Conservation (phyloP, 2,888 invertebrate genomes). For the Coelinius sp. region DNA sequence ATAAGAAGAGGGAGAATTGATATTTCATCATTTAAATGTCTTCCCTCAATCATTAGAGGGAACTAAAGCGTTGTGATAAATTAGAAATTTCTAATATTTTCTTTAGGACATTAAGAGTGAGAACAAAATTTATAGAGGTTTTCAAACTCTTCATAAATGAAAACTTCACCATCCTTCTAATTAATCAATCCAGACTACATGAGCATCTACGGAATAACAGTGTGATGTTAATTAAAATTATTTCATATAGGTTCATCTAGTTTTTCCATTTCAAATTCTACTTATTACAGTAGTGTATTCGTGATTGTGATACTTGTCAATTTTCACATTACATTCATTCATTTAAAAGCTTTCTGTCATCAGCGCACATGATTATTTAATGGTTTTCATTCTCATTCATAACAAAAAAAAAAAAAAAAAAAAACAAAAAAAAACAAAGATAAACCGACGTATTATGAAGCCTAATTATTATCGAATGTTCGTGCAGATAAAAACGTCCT, state of each 20-base stretch:
- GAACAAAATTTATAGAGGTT: background rate
- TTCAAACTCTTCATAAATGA: background rate
- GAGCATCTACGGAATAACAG: conserved; percentile 6
- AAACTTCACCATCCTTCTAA: background rate
- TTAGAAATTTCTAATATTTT: background rate
- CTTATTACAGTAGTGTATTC: background rate
- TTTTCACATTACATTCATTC: background rate
- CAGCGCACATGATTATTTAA: background rate
- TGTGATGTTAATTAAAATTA: conserved; percentile 20
- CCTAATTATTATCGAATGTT: background rate
- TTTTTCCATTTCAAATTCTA: conserved; percentile 1
- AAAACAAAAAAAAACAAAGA: background rate
- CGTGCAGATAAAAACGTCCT: conserved; percentile 1
- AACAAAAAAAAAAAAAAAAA: background rate
- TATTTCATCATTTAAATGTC: background rate
- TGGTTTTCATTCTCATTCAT: background rate
- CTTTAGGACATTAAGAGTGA: background rate
- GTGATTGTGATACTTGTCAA: conserved; percentile 5
- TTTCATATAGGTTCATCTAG: conserved; percentile 3
- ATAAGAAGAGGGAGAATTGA: conserved; percentile 12
- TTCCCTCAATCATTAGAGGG: background rate
- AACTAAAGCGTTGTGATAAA: background rate
- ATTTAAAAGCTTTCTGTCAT: background rate
- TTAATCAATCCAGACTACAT: conserved; percentile 9
- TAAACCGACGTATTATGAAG: conserved; percentile 5